Evolutionary conservation across 2,888 invertebrate species (phyloP).

Genomic region (Acanthococcus lagerstroemiae): DNA sequence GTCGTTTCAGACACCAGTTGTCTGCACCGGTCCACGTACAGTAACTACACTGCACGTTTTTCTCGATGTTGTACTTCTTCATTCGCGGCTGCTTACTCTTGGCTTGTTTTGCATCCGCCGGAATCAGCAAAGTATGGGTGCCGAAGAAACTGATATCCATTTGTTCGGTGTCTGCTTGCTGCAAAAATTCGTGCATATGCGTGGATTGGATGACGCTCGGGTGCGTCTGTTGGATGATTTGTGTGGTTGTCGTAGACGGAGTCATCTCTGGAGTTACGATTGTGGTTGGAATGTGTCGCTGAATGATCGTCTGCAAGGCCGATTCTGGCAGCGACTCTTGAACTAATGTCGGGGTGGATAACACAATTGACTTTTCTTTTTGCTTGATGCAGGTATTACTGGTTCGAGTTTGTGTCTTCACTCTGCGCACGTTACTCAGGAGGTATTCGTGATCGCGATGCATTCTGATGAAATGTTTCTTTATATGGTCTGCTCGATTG

Average conservation of each 20-base stretch:
- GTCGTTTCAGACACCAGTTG: slow-evolving; percentile 86
- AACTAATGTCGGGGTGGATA: background rate
- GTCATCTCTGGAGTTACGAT: background rate
- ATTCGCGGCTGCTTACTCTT: slow-evolving; percentile 1
- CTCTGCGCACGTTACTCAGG: slow-evolving; percentile 47
- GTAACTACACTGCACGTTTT: slow-evolving; percentile 62
- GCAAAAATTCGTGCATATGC: slow-evolving; percentile 22
- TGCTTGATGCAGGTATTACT: background rate
- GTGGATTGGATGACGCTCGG: slow-evolving; percentile 21
- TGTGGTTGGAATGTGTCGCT: slow-evolving; percentile 9
- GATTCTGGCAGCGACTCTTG: background rate
- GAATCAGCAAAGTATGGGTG: slow-evolving; percentile 12
- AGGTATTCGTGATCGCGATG: slow-evolving; percentile 83
- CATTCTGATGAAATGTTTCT: slow-evolving; percentile 86
- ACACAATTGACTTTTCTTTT: background rate
- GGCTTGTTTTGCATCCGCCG: slow-evolving; percentile 3
- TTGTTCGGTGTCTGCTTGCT: slow-evolving; percentile 20
- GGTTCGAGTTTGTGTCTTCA: background rate
- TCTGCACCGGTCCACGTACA: slow-evolving; percentile 88
- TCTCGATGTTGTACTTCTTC: slow-evolving; percentile 39
- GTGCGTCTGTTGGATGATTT: slow-evolving; percentile 9
- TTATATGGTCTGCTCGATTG: slow-evolving; percentile 87
- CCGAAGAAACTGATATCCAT: slow-evolving; percentile 24
- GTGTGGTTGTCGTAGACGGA: background rate
- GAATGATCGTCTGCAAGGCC: slow-evolving; percentile 17